Evolutionary conservation across 2,888 invertebrate genomes (phyloP), one percentile per base, ranked within the genome.

Genomic region (Lasiommata megera): DNA sequence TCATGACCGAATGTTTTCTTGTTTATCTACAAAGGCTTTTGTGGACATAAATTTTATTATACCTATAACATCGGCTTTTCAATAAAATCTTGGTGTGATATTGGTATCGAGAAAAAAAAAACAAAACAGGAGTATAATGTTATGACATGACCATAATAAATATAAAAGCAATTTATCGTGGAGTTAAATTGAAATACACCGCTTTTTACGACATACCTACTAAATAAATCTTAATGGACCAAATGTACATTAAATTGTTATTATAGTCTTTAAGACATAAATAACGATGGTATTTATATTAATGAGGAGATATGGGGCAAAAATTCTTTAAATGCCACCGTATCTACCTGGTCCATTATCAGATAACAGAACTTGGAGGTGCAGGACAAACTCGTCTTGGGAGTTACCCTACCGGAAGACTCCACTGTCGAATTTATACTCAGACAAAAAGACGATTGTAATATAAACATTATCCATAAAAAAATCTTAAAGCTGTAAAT

Each of bases 41-140:
- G 53, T 46, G 72, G 72, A 79, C 77, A 72, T 73, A 73, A 69
- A 68, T 80, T 86, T 84, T 79, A 85, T 72, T 78, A 76, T 69
- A 68, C 70, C 72, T 70, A 75, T 83, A 80, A 81, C 77, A 82
- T 78, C 67, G 78, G 74, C 77, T 82, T 58, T 80, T 73, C 77
- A 77, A 84, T 84, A 84, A 80, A 80, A 79, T 67, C 64, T 72
- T 72, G 65, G 69, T 77, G 72, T 76, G 77, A 72, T 71, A 74
- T 68, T 69, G 61, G 64, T 70, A 62, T 69, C 68, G 69, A 57
- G 29, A 41, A 40, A 58, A 67, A n/a, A 72, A 74, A 74, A 77
- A 82, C 74, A 80, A 79, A 73, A 76, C 73, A 74, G 76, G 68
- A 79, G 74, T 77, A 71, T 59, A 60, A 72, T 74, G 70, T 73